A percentile compares a stretch with the other conserved stretches of the same genome.
Evolutionary conservation across 35 echinoderm and acorn worm genomes (phyloP).

Genomic region (Ophiothrix spiculata): DNA sequence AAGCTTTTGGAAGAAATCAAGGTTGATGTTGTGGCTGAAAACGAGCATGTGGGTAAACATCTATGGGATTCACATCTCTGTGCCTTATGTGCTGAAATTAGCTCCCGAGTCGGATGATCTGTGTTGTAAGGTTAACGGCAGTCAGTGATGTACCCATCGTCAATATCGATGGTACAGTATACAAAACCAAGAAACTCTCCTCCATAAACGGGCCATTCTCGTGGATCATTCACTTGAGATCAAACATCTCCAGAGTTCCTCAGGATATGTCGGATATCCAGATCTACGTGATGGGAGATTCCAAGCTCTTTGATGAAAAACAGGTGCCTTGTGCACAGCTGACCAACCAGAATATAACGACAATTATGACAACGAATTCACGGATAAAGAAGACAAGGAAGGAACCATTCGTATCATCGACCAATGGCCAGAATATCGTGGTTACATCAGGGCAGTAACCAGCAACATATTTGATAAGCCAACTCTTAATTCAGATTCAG

Average conservation of each 20-base stretch:
- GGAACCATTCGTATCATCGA: slow-evolving; percentile 43
- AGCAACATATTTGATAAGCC: slow-evolving; percentile 33
- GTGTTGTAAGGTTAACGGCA: neutral
- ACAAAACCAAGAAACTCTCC: slow-evolving; percentile 5
- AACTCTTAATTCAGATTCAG: too few species aligned
- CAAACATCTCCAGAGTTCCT: neutral
- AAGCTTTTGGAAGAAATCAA: too few species aligned
- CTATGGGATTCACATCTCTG: slow-evolving; percentile 36
- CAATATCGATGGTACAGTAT: slow-evolving; percentile 22
- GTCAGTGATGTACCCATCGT: neutral
- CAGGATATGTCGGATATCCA: slow-evolving; percentile 28
- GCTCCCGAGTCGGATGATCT: slow-evolving; percentile 4
- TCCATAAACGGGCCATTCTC: slow-evolving; percentile 35
- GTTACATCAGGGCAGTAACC: neutral
- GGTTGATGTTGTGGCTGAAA: slow-evolving; percentile 16
- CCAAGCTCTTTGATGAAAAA: slow-evolving; percentile 38
- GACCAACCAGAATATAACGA: neutral
- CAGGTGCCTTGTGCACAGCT: slow-evolving; percentile 19
- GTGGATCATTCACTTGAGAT: slow-evolving; percentile 21
- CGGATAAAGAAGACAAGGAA: neutral
- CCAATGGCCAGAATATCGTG: slow-evolving; percentile 38
- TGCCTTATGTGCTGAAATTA: slow-evolving; percentile 32
- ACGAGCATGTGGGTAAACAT: slow-evolving; percentile 33
- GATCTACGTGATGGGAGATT: slow-evolving; percentile 40
- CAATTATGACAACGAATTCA: neutral